Evolutionary conservation across 2,888 invertebrate species (phyloP).

Genomic region (Liopterus haemorrhoidalis): DNA sequence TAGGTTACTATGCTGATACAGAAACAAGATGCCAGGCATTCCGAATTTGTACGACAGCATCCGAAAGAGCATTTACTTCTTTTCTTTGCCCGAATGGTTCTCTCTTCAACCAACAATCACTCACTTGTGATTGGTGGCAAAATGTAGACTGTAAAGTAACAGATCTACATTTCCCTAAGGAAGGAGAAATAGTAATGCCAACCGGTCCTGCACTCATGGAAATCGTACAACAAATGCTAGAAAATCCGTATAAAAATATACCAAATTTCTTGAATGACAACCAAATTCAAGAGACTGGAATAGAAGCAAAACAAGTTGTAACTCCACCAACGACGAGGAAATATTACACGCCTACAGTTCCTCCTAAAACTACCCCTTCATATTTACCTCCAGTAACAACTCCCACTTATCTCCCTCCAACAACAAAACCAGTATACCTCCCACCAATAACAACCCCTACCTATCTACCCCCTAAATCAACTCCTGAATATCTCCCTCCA

Average conservation of each 20-base stretch:
- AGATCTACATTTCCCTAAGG: slow-evolving; percentile 45
- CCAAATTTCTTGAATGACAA: slow-evolving; percentile 7
- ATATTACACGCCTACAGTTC: background rate
- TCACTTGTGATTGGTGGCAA: slow-evolving; percentile 66
- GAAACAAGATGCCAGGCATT: slow-evolving; percentile 62
- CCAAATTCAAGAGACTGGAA: slow-evolving; percentile 11
- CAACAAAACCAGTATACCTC: background rate
- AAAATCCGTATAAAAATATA: slow-evolving; percentile 44
- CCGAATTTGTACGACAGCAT: slow-evolving; percentile 56
- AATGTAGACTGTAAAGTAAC: slow-evolving; percentile 56
- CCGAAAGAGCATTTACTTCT: slow-evolving; percentile 48
- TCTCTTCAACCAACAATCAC: slow-evolving; percentile 59
- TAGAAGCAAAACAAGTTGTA: background rate
- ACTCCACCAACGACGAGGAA: background rate
- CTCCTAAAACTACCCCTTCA: background rate
- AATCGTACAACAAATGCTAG: slow-evolving; percentile 54
- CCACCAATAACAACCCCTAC: background rate
- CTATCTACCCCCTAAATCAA: background rate
- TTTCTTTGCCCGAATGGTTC: slow-evolving; percentile 65
- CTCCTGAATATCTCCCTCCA: background rate
- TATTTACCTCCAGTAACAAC: background rate
- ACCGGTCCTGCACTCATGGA: slow-evolving; percentile 54
- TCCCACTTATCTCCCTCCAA: background rate
- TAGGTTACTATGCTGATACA: slow-evolving; percentile 62
- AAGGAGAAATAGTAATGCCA: slow-evolving; percentile 42